Evolutionary conservation across 2,888 invertebrate species (phyloP), one percentile per base, ranked within the genome.

Genomic region (Volucella bombylans): DNA sequence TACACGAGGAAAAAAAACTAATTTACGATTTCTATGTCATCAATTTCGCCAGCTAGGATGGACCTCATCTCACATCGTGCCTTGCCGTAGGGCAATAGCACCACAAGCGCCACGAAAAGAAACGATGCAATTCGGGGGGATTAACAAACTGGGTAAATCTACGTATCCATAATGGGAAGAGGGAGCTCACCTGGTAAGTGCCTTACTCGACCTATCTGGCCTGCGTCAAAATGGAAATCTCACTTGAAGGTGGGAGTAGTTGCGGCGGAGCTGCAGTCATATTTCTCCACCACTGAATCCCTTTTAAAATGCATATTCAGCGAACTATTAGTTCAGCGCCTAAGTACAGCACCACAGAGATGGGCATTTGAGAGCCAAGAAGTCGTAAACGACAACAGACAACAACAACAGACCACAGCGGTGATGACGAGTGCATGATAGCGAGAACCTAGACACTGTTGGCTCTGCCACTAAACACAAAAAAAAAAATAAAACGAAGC

Each of bases 11-110:
- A 18, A 41, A 64, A 72, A 62, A 72, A 47, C 72, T 77, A 72
- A 85, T 85, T 81, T 83, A 71, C 65, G 72, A 55, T 80, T 79
- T 85, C 81, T 77, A 80, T 85, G 85, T 81, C 85, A 81, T 85
- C 85, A 72, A 76, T 80, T 79, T 79, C 59, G 14, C 73, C 64
- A 79, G 61, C 59, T 72, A 45, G 18, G 62, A 77, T 81, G 85
- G 81, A 77, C 72, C 41, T 72, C 64, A 61, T 81, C 50, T 55
- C 55, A 50, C 50, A 59, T 85, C 85, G 85, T 85, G 85, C 57
- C 72, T 68, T 52, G 67, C 85, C 76, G 15, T 38, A 43, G 71
- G 85, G 71, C 76, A 71, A 77, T 85, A 77, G 76, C 71, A 85
- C 76, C 68, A 68, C 77, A 72, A 68, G 81, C 85, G 72, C 76